Percentiles rank a stretch among this genome's conserved stretches.
Conservation (phyloP, 2,113 vertebrate species). For the Elachura formosa region DNA sequence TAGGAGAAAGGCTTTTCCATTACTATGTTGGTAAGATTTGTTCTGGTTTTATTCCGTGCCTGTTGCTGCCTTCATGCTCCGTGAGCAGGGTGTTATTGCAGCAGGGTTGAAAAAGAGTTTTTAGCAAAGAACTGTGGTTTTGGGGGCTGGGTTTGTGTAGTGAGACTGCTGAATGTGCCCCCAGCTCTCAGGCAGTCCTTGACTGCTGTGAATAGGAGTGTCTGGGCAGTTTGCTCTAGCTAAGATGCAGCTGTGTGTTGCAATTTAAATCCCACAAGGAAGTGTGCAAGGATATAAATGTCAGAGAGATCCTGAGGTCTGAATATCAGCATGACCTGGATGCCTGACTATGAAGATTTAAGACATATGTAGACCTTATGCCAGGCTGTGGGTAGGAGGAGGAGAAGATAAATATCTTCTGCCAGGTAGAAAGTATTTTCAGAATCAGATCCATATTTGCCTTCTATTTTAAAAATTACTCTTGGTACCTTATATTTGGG, state of each 20-base stretch:
- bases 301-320: background rate
- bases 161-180: background rate
- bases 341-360: background rate
- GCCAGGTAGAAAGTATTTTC: background rate
- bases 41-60: background rate
- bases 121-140: background rate
- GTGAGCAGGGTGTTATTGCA: background rate
- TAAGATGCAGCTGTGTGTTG: background rate
- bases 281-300: background rate
- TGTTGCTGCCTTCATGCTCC: accelerated
- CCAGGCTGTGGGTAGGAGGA: background rate
- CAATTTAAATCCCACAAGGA: background rate
- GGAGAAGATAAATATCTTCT: background rate
- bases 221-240: background rate
- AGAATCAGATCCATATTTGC: background rate
- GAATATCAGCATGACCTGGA: background rate
- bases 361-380: background rate
- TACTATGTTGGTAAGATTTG: conserved; percentile 82
- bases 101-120: background rate
- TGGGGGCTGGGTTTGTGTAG: background rate
- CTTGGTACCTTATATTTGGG: background rate
- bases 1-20: conserved; percentile 78
- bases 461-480: background rate
- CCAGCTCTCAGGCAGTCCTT: background rate
- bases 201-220: background rate